Percentiles rank a stretch among this genome's conserved stretches.
These are phyloP conservation scores for Oscarella lobularis DNA, from an alignment of 37 sponge, comb jelly and placozoan genomes.

Conservation along the genomic window DNA sequence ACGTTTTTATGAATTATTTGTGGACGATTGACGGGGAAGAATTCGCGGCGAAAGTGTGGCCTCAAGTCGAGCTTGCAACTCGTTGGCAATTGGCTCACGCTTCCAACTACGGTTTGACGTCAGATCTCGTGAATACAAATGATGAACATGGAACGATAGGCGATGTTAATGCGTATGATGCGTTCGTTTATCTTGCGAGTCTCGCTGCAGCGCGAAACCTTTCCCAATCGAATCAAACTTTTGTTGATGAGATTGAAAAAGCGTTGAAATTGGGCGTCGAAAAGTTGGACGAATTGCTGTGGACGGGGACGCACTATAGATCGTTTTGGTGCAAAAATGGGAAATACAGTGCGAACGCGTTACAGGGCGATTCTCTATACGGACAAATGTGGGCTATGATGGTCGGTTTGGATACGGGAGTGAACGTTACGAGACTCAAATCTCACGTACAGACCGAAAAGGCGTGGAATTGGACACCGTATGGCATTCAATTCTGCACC, in stretches of 20 bases:
- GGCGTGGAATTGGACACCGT: constrained; percentile 1
- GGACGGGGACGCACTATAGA: constrained; percentile 2
- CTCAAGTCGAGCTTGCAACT: neutral
- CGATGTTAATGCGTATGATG: constrained; percentile 1
- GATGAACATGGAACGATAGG: constrained; percentile 6
- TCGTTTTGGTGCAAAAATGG: constrained; percentile 5
- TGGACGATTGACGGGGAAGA: neutral
- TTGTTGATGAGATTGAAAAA: neutral
- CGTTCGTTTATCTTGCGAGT: neutral
- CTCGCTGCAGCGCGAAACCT: neutral
- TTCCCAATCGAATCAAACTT: neutral
- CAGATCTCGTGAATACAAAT: constrained; percentile 2
- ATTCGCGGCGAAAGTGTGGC: neutral
- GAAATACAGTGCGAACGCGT: neutral
- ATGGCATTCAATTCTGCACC: constrained; percentile 7
- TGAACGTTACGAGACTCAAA: neutral
- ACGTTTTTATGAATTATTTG: neutral
- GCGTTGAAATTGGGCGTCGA: neutral
- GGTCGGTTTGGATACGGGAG: neutral
- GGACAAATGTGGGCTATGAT: constrained; percentile 4
- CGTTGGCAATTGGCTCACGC: constrained; percentile 10
- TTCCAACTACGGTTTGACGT: constrained; percentile 1
- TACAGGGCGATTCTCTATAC: neutral
- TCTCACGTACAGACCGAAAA: neutral
- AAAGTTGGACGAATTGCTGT: neutral